phyloP scores from a whole-genome alignment of 2,797 vertebrate species.

The Poecilia wingei region DNA sequence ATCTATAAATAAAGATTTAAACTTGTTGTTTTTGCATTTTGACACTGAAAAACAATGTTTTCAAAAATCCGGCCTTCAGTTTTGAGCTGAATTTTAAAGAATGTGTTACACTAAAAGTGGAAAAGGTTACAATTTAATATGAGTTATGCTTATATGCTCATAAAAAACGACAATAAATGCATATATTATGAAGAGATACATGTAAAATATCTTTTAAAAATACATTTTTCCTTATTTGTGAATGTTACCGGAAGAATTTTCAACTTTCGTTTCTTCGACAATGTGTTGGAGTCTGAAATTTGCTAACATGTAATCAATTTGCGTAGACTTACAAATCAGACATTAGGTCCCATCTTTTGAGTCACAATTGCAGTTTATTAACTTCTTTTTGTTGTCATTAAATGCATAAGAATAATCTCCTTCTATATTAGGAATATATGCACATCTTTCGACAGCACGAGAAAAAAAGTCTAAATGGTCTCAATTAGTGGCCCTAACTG shows the following conservation, averaged over 20 bases:
- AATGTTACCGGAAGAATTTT: not conserved
- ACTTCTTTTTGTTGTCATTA: too few relatives aligned
- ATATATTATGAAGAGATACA: not conserved
- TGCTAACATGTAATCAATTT: too few relatives aligned
- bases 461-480: not conserved
- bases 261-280: too few relatives aligned
- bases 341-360: too few relatives aligned
- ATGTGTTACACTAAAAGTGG: not conserved
- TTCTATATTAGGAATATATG: not conserved
- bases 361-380: too few relatives aligned
- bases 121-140: not conserved
- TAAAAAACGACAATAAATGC: not conserved
- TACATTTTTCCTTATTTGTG: not conserved
- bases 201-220: not conserved
- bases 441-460: not conserved
- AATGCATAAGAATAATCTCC: too few relatives aligned
- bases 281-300: too few relatives aligned
- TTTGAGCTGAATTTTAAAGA: not conserved
- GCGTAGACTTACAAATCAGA: too few relatives aligned
- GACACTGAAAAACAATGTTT: not conserved
- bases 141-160: not conserved
- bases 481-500: not conserved
- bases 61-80: not conserved
- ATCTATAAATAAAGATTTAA: conserved; percentile 39
- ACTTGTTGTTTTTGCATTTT: not conserved